A percentile compares a stretch with the other conserved stretches of the same genome.
Conservation (phyloP, 2,888 invertebrate genomes). For the Parascotia fuliginaria region DNA sequence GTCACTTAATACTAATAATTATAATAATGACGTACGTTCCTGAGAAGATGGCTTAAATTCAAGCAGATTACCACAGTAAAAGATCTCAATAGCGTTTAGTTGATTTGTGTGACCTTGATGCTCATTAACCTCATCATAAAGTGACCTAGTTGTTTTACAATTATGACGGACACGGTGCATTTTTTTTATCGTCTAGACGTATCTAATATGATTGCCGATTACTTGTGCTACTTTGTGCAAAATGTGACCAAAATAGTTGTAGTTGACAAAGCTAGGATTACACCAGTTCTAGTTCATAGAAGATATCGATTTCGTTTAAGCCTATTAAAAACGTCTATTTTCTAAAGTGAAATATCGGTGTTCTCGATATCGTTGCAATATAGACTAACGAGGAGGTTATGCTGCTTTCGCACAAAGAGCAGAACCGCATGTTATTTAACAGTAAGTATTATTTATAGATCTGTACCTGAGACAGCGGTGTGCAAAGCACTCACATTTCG, state of each 20-base stretch:
- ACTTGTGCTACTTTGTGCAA: too few relatives aligned
- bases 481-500: not conserved
- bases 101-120: slow-evolving; percentile 55
- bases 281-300: not conserved
- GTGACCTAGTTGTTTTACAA: slow-evolving; percentile 60
- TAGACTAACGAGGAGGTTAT: not conserved
- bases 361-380: not conserved
- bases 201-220: slow-evolving; percentile 39
- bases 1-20: too few relatives aligned
- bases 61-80: slow-evolving; percentile 7
- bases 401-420: not conserved
- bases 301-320: not conserved
- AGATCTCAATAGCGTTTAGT: slow-evolving; percentile 28
- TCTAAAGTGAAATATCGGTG: not conserved
- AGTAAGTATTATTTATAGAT: not conserved
- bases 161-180: slow-evolving; percentile 55
- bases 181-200: slow-evolving; percentile 48
- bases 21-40: too few relatives aligned
- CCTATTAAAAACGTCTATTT: not conserved
- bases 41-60: too few relatives aligned
- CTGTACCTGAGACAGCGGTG: not conserved
- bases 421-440: not conserved
- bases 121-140: slow-evolving; percentile 59
- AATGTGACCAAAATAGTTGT: too few relatives aligned
- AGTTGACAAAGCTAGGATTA: too few relatives aligned